Evolutionary conservation across 2,888 invertebrate genomes (phyloP).

Genomic region (Penaeus monodon): DNA sequence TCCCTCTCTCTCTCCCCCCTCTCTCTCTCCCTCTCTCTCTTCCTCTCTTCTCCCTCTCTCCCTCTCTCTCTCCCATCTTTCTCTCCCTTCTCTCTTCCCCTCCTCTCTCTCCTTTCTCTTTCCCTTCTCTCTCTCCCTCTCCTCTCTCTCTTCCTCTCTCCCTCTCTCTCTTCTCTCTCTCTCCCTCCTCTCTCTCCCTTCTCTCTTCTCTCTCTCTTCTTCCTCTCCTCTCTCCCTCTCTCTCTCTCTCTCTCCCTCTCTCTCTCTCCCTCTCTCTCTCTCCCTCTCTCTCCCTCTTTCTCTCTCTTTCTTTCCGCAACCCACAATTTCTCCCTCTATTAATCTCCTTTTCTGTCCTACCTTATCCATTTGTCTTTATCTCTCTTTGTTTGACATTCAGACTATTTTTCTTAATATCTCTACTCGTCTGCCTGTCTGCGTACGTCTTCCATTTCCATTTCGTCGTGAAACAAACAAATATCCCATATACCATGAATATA

Average conservation of each 20-base stretch:
- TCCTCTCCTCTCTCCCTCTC: constrained; percentile 14
- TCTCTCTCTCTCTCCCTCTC: constrained; percentile 26
- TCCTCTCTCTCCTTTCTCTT: not conserved
- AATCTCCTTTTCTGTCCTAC: no score
- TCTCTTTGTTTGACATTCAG: no score
- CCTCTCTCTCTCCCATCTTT: not conserved
- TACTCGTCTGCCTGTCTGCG: no score
- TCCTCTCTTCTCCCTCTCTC: not conserved
- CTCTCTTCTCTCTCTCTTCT: constrained; percentile 23
- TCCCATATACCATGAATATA: no score
- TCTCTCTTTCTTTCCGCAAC: no score
- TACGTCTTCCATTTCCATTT: no score
- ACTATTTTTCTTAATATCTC: no score
- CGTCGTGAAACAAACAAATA: no score
- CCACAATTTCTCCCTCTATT: no score
- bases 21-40: not conserved
- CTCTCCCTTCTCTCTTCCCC: not conserved
- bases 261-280: constrained; percentile 26
- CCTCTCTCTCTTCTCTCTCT: not conserved
- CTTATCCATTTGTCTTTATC: no score
- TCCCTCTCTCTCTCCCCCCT: not conserved
- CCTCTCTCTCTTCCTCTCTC: constrained; percentile 2
- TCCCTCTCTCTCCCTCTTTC: constrained; percentile 1
- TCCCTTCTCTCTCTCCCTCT: not conserved
- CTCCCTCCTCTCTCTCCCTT: constrained; percentile 24